Percentiles rank a stretch among this genome's conserved stretches.
Evolutionary conservation across 2,113 vertebrate species (phyloP).

Genomic region (Scomber scombrus): DNA sequence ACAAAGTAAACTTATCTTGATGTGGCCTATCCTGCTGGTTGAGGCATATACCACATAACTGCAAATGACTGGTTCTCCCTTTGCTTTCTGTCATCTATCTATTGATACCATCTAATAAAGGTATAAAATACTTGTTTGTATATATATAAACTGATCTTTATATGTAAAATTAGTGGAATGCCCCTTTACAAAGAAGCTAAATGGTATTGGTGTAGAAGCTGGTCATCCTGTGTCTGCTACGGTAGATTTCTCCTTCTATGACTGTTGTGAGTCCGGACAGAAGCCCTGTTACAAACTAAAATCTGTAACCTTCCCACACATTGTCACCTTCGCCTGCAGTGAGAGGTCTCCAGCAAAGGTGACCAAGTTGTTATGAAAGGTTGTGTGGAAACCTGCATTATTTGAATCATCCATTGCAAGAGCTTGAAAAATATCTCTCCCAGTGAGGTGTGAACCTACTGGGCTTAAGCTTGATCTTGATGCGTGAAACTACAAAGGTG

Average conservation of each 20-base stretch:
- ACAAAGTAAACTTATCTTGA: not conserved
- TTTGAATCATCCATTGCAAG: slow-evolving; percentile 31
- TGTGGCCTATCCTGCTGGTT: no score
- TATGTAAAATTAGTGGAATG: slow-evolving; percentile 6
- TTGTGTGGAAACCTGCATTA: slow-evolving; percentile 28
- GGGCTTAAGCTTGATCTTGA: slow-evolving; percentile 61
- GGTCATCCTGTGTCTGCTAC: not conserved
- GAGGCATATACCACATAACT: no score
- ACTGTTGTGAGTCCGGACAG: slow-evolving; percentile 6
- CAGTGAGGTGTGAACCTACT: slow-evolving; percentile 59
- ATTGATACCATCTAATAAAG: no score
- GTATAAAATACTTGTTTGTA: no score
- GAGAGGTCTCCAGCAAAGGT: slow-evolving; percentile 21
- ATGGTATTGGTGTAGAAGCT: not conserved
- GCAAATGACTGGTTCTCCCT: no score
- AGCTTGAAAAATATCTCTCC: slow-evolving; percentile 56
- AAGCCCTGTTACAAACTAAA: slow-evolving; percentile 14
- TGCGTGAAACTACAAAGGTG: slow-evolving; percentile 58
- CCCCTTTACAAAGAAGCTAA: slow-evolving; percentile 20
- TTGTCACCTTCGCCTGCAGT: slow-evolving; percentile 15
- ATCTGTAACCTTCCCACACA: slow-evolving; percentile 30
- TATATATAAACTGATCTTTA: not conserved
- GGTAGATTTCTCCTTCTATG: slow-evolving; percentile 4
- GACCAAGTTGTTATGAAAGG: slow-evolving; percentile 18
- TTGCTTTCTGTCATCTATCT: no score